These are phyloP conservation scores for Lucifuga dentata DNA, from an alignment of 2,113 vertebrate genomes.

Conservation along the genomic window DNA sequence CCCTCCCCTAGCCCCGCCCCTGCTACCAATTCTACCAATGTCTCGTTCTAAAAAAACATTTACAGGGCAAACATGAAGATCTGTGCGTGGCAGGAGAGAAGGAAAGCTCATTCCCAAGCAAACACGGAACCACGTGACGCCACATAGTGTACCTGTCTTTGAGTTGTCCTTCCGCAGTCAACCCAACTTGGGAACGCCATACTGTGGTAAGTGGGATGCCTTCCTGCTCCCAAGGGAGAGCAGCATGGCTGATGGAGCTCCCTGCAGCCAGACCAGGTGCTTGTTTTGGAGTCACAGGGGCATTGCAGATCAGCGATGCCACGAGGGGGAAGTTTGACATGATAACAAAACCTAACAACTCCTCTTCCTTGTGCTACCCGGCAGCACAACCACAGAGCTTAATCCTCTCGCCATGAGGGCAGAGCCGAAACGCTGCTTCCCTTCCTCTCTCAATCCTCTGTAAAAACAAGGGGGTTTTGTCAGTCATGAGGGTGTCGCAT, in stretches of 20 bases:
- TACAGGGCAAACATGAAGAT: conserved; percentile 35
- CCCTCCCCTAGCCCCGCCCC: too few relatives aligned
- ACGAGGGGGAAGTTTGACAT: conserved; percentile 63
- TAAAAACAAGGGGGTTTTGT: conserved; percentile 79
- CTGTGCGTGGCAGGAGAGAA: conserved; percentile 7
- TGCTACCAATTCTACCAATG: too few relatives aligned
- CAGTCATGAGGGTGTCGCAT: conserved; percentile 71
- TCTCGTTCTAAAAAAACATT: too few relatives aligned
- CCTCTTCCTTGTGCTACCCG: conserved; percentile 44
- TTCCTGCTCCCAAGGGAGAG: conserved; percentile 28
- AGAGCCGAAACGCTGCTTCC: conserved; percentile 59
- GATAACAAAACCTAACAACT: conserved; percentile 53
- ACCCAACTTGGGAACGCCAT: conserved; percentile 28
- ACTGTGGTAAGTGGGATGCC: conserved; percentile 28
- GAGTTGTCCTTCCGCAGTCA: conserved; percentile 52
- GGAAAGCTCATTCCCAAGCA: conserved; percentile 23
- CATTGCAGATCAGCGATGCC: conserved; percentile 43
- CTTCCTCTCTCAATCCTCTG: conserved; percentile 55
- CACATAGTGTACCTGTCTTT: conserved; percentile 43
- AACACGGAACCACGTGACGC: conserved; percentile 31
- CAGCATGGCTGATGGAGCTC: conserved; percentile 59
- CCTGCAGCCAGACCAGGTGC: conserved; percentile 61
- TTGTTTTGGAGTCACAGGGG: conserved; percentile 42
- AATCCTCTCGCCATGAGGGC: conserved; percentile 63
- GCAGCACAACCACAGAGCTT: conserved; percentile 67